These are phyloP conservation scores for Bostrychus sinensis DNA, from an alignment of 2,113 vertebrate species.

Conservation along the genomic window DNA sequence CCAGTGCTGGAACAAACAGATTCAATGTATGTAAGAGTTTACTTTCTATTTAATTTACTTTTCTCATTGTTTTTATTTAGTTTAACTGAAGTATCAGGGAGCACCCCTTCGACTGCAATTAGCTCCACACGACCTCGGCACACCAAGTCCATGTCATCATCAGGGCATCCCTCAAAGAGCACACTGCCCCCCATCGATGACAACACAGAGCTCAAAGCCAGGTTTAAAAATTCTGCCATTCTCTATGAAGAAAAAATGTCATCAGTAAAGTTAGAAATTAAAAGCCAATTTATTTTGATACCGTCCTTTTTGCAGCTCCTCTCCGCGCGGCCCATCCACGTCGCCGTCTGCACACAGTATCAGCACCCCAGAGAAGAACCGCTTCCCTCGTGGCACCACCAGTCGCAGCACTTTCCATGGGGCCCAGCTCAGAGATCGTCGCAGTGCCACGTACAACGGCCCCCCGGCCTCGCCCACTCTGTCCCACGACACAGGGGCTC, in stretches of 20 bases:
- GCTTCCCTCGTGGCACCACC: slow-evolving; percentile 94
- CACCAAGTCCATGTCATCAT: slow-evolving; percentile 97
- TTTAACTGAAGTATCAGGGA: slow-evolving; percentile 93
- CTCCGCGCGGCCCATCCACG: slow-evolving; percentile 87
- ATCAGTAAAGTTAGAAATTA: not conserved
- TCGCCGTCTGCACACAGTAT: slow-evolving; percentile 96
- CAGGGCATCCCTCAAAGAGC: slow-evolving; percentile 94
- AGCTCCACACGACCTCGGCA: slow-evolving; percentile 91
- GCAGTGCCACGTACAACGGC: slow-evolving; percentile 93
- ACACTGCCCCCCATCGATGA: slow-evolving; percentile 96
- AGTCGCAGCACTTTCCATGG: slow-evolving; percentile 98
- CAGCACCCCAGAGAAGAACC: slow-evolving; percentile 93
- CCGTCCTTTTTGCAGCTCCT: slow-evolving; percentile 69
- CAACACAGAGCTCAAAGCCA: slow-evolving; percentile 90
- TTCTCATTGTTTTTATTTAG: slow-evolving; percentile 61
- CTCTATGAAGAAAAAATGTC: not conserved
- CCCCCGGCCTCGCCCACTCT: slow-evolving; percentile 91
- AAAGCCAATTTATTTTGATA: not conserved
- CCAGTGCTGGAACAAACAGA: no score
- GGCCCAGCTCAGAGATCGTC: slow-evolving; percentile 94
- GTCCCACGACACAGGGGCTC: slow-evolving; percentile 90
- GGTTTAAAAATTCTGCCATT: slow-evolving; percentile 67
- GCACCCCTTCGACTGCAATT: slow-evolving; percentile 80
- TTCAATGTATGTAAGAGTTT: no score
- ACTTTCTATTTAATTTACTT: not conserved